phyloP scores from a whole-genome alignment of 2,888 invertebrate species.

The Choristoneura rosaceana region DNA sequence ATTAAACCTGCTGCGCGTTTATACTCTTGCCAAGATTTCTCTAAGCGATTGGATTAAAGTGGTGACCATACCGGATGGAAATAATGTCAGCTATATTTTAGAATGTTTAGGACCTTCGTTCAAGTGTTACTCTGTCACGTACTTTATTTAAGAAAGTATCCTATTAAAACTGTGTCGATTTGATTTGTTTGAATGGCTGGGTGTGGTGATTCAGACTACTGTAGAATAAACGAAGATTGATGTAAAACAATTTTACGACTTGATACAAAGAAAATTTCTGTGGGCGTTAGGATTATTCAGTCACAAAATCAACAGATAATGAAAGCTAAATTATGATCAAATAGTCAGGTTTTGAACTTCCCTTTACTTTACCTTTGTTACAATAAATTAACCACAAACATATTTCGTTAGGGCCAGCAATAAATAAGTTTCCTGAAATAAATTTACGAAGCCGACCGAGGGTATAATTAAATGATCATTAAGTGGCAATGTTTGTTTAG shows the following conservation, averaged over 20 bases:
- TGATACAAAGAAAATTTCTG: background rate
- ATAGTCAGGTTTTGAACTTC: background rate
- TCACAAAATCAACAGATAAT: background rate
- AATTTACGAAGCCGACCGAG: slow-evolving; percentile 38
- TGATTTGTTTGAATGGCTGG: too few species aligned
- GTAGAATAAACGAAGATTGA: too few species aligned
- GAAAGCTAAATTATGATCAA: background rate
- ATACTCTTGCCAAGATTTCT: slow-evolving; percentile 54
- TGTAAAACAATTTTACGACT: too few species aligned
- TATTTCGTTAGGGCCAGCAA: slow-evolving; percentile 18
- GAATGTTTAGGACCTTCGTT: background rate
- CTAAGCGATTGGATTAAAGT: slow-evolving; percentile 42
- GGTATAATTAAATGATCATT: slow-evolving; percentile 54
- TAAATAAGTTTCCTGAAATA: slow-evolving; percentile 31
- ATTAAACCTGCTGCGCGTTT: slow-evolving; percentile 54
- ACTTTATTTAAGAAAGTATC: background rate
- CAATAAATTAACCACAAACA: slow-evolving; percentile 11
- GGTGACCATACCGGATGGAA: slow-evolving; percentile 34
- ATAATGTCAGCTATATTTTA: slow-evolving; percentile 29
- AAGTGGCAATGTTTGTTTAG: slow-evolving; percentile 49
- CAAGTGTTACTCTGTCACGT: background rate
- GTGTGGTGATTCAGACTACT: too few species aligned
- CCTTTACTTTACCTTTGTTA: background rate
- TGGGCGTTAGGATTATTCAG: background rate
- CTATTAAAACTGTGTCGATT: background rate